Evolutionary conservation across 2,888 invertebrate species (phyloP), one percentile per base, ranked within the genome.

Genomic region (Horisme vitalbata): DNA sequence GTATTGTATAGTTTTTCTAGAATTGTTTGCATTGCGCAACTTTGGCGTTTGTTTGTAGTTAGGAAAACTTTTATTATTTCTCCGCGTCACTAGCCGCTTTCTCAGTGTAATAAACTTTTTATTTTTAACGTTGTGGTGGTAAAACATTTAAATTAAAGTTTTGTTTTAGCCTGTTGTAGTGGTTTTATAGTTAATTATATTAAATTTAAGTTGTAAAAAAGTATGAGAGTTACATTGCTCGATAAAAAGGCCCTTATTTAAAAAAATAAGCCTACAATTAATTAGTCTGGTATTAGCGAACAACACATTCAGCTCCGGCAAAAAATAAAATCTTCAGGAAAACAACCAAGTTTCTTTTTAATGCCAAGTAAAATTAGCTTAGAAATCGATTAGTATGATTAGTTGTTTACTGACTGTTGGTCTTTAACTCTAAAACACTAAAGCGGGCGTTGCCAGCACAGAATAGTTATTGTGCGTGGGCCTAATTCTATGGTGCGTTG

Each of bases 121-220:
- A 41, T 43, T 24, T 31, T 52, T 51, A 47, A 35, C 33, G 39
- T 48, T 57, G 52, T 57, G 58, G 62, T 59, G 57, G 57, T 56
- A 55, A 51, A 51, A 54, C 54, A 60, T 57, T 51, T 51, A 39
- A 55, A 55, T 58, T 54, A 52, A 61, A 51, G 38, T 51, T 49
- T 59, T 52, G 41, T 58, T 57, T 50, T 79, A 80, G 73, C 68
- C 65, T 76, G 67, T 75, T 70, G 66, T 77, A 75, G 69, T 76
- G 77, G 73, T 75, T 74, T 78, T 73, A 71, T 75, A 76, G 71
- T 61, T 71, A 66, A 68, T 66, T 68, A 66, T 61, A 69, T 71
- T 73, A 76, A 75, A 77, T 78, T 77, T 76, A 79, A 77, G 77
- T 80, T 81, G 81, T 81, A 79, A 66, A 76, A 71, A 74, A 68